Evolutionary conservation across 2,113 vertebrate species (phyloP).

Genomic region (Maccullochella peelii): DNA sequence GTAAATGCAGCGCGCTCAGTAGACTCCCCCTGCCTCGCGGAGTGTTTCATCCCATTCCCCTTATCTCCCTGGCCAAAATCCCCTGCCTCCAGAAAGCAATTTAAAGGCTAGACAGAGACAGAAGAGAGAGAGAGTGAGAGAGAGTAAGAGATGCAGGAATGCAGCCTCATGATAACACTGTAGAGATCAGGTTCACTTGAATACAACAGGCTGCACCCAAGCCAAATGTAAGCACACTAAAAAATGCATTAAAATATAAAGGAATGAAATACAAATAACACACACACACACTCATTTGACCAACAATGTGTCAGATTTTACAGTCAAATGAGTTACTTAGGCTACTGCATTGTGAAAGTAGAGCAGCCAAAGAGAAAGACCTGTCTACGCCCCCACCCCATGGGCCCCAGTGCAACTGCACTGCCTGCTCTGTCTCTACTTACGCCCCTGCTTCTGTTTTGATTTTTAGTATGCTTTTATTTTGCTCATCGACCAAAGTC

Average conservation of each 20-base stretch:
- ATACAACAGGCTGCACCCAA: constrained; percentile 22
- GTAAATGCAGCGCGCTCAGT: constrained; percentile 32
- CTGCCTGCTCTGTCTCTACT: too few species aligned
- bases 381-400: too few species aligned
- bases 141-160: constrained; percentile 30
- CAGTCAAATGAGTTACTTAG: too few species aligned
- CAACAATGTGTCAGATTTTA: too few species aligned
- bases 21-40: constrained; percentile 23
- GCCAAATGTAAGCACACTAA: not conserved
- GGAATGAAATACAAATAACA: not conserved
- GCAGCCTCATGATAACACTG: constrained; percentile 42
- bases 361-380: too few species aligned
- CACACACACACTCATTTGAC: too few species aligned
- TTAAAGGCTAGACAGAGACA: constrained; percentile 67
- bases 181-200: constrained; percentile 35
- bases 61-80: constrained; percentile 73
- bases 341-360: too few species aligned
- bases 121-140: constrained; percentile 30
- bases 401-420: too few species aligned
- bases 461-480: not conserved
- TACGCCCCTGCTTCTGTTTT: too few species aligned
- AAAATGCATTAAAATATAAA: not conserved
- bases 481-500: not conserved
- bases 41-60: constrained; percentile 65
- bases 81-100: constrained; percentile 77